Evolutionary conservation across 2,113 vertebrate genomes (phyloP).

Genomic region (Phycodurus eques): DNA sequence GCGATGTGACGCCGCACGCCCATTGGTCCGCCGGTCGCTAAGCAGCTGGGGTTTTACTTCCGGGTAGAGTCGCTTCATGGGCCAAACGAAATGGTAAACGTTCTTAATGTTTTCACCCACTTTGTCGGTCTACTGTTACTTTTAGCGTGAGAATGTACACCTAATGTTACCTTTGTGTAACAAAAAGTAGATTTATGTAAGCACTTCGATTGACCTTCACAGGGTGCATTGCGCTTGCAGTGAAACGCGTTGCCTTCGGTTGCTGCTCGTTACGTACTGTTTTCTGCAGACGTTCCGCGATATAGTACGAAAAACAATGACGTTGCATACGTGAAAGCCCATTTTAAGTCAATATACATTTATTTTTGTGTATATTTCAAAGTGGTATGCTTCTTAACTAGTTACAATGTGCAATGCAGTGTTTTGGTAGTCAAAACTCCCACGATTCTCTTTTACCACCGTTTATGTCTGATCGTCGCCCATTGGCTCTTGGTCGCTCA

Average conservation of each 20-base stretch:
- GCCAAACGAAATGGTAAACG: background rate
- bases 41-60: slow-evolving; percentile 37
- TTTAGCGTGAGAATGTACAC: background rate
- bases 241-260: slow-evolving; percentile 34
- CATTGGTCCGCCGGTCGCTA: slow-evolving; percentile 43
- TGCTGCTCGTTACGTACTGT: background rate
- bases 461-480: too few relatives aligned
- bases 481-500: too few relatives aligned
- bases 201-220: slow-evolving; percentile 9
- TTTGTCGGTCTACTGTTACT: background rate
- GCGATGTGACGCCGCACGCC: background rate
- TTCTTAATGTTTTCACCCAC: background rate
- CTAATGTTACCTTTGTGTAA: background rate
- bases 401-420: too few relatives aligned
- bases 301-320: too few relatives aligned
- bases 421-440: background rate
- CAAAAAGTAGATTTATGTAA: background rate
- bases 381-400: too few relatives aligned
- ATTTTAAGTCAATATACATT: background rate
- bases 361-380: background rate
- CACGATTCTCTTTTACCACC: too few relatives aligned
- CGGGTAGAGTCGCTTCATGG: background rate
- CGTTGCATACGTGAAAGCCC: too few relatives aligned
- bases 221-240: slow-evolving; percentile 24
- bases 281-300: background rate